Evolutionary conservation across 2,113 vertebrate species (phyloP).

Genomic region (Rhabdomys dilectus): DNA sequence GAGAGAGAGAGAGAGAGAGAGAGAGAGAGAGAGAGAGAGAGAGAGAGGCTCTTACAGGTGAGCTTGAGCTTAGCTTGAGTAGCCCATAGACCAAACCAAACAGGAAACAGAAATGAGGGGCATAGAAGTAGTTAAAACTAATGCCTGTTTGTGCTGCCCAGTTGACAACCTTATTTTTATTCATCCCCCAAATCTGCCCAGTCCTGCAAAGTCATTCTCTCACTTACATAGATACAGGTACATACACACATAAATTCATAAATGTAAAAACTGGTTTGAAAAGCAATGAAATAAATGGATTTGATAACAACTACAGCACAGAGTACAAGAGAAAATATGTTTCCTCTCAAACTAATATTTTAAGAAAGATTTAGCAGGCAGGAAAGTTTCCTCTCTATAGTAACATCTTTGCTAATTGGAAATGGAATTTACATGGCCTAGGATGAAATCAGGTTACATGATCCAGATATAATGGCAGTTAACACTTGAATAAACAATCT

Average conservation of each 20-base stretch:
- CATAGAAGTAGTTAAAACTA: neutral
- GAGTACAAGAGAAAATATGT: slow-evolving; percentile 60
- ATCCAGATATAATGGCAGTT: slow-evolving; percentile 83
- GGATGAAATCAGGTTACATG: slow-evolving; percentile 83
- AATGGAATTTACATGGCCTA: slow-evolving; percentile 80
- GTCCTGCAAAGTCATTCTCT: neutral
- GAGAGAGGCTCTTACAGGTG: neutral
- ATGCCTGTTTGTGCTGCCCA: neutral
- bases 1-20: neutral
- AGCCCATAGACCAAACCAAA: neutral
- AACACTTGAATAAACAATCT: slow-evolving; percentile 84
- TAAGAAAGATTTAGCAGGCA: slow-evolving; percentile 66
- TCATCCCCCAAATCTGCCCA: neutral
- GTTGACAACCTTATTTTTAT: too few species aligned
- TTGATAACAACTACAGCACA: neutral
- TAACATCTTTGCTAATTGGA: slow-evolving; percentile 83
- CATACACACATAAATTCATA: neutral
- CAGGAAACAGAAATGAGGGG: neutral
- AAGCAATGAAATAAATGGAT: slow-evolving; percentile 44
- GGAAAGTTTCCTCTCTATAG: slow-evolving; percentile 61
- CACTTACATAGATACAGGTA: too few species aligned
- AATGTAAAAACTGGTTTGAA: neutral
- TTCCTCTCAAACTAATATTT: slow-evolving; percentile 55
- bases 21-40: neutral
- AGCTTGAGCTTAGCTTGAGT: neutral